Percentiles rank a stretch among this genome's conserved stretches.
Evolutionary conservation across 2,888 invertebrate species (phyloP).

Genomic region (Tetragonula carbonaria): DNA sequence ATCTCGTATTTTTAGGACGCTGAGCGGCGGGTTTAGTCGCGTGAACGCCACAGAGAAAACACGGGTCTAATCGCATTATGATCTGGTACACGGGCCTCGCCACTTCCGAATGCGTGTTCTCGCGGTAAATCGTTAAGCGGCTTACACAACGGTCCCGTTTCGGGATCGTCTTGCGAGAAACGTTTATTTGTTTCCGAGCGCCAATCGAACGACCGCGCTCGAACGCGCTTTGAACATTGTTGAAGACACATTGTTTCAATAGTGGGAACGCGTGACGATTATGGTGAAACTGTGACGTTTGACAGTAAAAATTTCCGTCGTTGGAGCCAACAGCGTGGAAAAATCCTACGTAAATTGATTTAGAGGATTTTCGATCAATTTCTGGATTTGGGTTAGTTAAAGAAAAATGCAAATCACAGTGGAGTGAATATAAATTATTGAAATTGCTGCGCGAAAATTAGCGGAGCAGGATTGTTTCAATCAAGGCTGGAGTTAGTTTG

Average conservation of each 20-base stretch:
- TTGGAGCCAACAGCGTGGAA: neutral
- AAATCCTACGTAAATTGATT: neutral
- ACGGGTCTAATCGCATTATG: slow-evolving; percentile 69
- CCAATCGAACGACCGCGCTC: neutral
- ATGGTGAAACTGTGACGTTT: too few species aligned
- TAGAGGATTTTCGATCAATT: neutral
- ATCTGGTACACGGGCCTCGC: slow-evolving; percentile 52
- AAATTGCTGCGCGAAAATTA: neutral
- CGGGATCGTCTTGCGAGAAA: slow-evolving; percentile 23
- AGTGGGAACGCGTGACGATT: neutral
- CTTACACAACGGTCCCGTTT: slow-evolving; percentile 44
- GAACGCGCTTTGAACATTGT: neutral
- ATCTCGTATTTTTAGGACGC: slow-evolving; percentile 32
- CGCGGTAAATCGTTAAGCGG: slow-evolving; percentile 64
- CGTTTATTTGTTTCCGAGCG: slow-evolving; percentile 12
- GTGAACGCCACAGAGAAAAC: slow-evolving; percentile 46
- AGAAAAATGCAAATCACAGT: neutral
- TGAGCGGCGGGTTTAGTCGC: neutral
- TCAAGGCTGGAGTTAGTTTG: neutral
- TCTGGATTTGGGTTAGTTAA: neutral
- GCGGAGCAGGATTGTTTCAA: neutral
- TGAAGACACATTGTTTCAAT: neutral
- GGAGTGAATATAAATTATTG: neutral
- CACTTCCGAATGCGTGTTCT: slow-evolving; percentile 55
- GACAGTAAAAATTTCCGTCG: too few species aligned